Evolutionary conservation across 2,888 invertebrate genomes (phyloP).

Genomic region (Noctua fimbriata): DNA sequence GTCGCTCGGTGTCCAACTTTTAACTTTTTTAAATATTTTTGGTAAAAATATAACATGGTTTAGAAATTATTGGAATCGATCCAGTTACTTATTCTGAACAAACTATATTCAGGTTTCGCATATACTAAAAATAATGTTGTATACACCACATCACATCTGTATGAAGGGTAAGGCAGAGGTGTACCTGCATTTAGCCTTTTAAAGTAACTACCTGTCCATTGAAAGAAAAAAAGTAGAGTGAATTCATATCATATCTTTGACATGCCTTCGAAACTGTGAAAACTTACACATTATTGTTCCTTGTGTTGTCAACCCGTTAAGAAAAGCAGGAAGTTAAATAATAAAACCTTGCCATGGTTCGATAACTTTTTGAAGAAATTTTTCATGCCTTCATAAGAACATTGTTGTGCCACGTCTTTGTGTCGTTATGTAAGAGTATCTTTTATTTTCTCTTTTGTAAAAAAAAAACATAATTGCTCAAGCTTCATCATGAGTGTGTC

Average conservation of each 20-base stretch:
- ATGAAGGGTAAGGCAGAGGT: not conserved
- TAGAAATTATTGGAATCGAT: no score
- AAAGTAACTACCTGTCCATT: not conserved
- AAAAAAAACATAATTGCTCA: constrained; percentile 26
- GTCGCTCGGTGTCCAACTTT: no score
- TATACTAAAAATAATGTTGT: no score
- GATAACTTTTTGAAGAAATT: constrained; percentile 11
- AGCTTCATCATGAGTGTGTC: constrained; percentile 24
- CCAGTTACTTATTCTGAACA: no score
- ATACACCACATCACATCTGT: no score
- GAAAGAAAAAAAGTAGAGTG: not conserved
- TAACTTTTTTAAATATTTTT: no score
- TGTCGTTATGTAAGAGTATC: constrained; percentile 28
- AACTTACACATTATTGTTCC: not conserved
- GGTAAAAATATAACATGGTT: no score
- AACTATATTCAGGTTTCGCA: no score
- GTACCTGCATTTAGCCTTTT: not conserved
- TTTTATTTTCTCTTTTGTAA: constrained; percentile 43
- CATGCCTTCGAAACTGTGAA: constrained; percentile 4
- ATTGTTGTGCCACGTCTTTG: constrained; percentile 31
- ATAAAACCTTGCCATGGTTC: constrained; percentile 24
- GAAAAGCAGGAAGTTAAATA: constrained; percentile 28
- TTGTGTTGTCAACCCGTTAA: constrained; percentile 8
- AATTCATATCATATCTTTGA: constrained; percentile 14
- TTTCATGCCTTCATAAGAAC: not conserved